Conservation (phyloP, 2,113 vertebrate species). For the Catagonus wagneri region DNA sequence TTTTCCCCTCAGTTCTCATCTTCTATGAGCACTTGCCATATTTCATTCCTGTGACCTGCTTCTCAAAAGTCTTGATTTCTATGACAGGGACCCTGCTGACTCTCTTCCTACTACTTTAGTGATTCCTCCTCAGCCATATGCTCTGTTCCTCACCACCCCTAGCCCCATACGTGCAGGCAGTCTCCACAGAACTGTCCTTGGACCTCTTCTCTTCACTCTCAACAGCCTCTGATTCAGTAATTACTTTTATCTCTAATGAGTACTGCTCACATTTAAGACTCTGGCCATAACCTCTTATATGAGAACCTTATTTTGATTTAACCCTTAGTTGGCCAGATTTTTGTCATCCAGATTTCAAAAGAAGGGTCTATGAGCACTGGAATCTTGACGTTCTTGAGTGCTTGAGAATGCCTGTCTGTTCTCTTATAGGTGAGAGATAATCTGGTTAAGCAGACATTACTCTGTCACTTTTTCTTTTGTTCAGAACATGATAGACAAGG, state of each 20-base stretch:
- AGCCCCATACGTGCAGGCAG: not conserved
- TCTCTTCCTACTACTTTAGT: not conserved
- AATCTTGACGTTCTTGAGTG: not conserved
- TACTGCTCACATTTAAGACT: conserved; percentile 42
- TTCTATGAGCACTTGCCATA: not conserved
- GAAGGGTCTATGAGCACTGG: not conserved
- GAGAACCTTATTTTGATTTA: not conserved
- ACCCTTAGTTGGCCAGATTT: not conserved
- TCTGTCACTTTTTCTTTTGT: not conserved
- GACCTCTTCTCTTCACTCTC: not conserved
- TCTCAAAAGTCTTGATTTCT: conserved; percentile 37
- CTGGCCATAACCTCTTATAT: not conserved
- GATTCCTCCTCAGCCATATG: not conserved
- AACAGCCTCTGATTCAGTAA: not conserved
- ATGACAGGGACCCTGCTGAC: not conserved
- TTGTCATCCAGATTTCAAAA: conserved; percentile 29
- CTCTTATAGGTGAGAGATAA: not conserved
- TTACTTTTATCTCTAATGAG: not conserved
- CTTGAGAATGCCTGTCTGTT: not conserved
- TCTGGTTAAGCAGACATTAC: not conserved
- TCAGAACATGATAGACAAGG: not conserved
- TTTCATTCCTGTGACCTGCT: not conserved
- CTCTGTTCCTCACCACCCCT: not conserved
- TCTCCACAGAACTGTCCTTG: not conserved
- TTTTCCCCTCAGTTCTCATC: not conserved